phyloP scores from a whole-genome alignment of 2,888 invertebrate genomes.

The Epistrophella euchroma region DNA sequence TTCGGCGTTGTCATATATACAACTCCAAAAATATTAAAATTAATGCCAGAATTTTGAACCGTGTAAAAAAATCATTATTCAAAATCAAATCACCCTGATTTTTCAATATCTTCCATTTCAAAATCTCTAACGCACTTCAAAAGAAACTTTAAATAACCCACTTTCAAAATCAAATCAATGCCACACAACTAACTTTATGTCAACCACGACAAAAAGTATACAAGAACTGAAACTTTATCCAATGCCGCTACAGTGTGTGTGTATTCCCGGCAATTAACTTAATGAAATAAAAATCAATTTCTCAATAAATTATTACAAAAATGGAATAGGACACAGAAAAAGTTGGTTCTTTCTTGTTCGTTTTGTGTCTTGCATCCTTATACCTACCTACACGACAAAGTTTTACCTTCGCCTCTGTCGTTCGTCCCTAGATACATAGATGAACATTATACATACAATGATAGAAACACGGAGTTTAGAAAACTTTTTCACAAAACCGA shows the following conservation, averaged over 20 bases:
- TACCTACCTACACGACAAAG: slow-evolving; percentile 30
- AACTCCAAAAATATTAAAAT: too few relatives aligned
- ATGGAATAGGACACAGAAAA: slow-evolving; percentile 46
- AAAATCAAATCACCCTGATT: too few relatives aligned
- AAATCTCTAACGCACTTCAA: neutral
- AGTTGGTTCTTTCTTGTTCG: slow-evolving; percentile 13
- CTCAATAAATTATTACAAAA: slow-evolving; percentile 57
- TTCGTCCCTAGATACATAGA: slow-evolving; percentile 18
- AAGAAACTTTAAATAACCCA: slow-evolving; percentile 17
- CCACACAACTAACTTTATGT: slow-evolving; percentile 6
- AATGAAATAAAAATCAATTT: slow-evolving; percentile 70
- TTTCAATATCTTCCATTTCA: neutral
- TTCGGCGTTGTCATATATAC: too few relatives aligned
- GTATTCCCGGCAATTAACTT: slow-evolving; percentile 58
- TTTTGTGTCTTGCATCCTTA: slow-evolving; percentile 1
- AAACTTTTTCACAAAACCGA: slow-evolving; percentile 34
- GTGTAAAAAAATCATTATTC: too few relatives aligned
- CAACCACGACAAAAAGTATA: slow-evolving; percentile 21
- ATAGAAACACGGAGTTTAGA: neutral
- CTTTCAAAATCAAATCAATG: slow-evolving; percentile 45
- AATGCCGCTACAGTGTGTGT: neutral
- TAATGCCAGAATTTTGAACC: too few relatives aligned
- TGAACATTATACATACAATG: neutral
- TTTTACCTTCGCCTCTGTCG: slow-evolving; percentile 16
- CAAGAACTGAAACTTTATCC: slow-evolving; percentile 33